These are phyloP conservation scores for Condylura cristata DNA, from an alignment of 2,113 vertebrate species.

Conservation along the genomic window DNA sequence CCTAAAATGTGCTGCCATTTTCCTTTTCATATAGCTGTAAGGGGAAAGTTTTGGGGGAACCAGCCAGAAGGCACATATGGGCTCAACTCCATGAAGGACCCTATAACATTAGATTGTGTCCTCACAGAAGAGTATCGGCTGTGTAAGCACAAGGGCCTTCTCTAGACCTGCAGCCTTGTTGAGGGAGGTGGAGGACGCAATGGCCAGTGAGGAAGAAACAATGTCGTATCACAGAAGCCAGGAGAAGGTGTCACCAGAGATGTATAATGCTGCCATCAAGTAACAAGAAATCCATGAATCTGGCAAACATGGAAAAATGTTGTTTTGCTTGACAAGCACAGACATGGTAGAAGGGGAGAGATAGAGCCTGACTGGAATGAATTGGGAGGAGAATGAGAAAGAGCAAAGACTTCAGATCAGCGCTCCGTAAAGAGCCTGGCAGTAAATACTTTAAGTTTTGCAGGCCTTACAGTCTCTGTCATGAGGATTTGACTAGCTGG, in stretches of 20 bases:
- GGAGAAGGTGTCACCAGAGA: neutral
- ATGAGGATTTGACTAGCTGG: neutral
- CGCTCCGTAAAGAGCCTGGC: neutral
- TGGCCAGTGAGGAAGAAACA: neutral
- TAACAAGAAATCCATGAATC: neutral
- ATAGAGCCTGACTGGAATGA: neutral
- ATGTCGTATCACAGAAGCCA: neutral
- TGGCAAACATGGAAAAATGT: neutral
- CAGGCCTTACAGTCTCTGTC: neutral
- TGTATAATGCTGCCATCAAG: neutral
- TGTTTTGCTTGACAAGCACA: conserved; percentile 19
- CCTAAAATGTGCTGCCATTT: neutral
- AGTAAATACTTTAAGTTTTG: neutral
- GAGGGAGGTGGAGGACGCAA: neutral
- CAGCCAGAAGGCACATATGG: neutral
- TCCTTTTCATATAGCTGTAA: neutral
- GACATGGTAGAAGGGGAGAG: neutral
- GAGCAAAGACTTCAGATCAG: neutral
- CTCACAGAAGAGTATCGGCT: neutral
- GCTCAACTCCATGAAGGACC: accelerated
- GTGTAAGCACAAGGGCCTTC: neutral
- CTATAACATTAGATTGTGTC: neutral
- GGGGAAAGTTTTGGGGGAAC: neutral
- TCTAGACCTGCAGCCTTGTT: neutral
- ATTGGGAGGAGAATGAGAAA: neutral